These are phyloP conservation scores for Plutella xylostella DNA, from an alignment of 2,888 invertebrate species.

Conservation along the genomic window DNA sequence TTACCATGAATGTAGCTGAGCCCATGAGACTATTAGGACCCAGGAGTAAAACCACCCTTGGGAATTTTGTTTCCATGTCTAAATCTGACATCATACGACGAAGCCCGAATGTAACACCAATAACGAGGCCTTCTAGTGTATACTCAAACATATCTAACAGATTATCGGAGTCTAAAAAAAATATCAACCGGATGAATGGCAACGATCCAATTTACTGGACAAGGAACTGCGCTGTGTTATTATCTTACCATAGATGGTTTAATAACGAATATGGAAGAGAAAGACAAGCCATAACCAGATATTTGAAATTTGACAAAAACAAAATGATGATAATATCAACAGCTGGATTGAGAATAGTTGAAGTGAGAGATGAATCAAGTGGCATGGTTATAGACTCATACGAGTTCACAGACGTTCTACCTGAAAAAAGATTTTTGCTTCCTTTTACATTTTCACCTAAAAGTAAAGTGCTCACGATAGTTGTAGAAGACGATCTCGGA, in stretches of 20 bases:
- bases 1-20: constrained; percentile 73
- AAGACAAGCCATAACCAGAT: constrained; percentile 63
- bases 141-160: constrained; percentile 60
- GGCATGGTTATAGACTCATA: constrained; percentile 74
- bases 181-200: constrained; percentile 45
- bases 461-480: constrained; percentile 65
- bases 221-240: constrained; percentile 73
- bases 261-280: constrained; percentile 66
- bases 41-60: constrained; percentile 62
- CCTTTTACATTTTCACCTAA: constrained; percentile 63
- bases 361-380: constrained; percentile 71
- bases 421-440: constrained; percentile 69
- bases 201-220: constrained; percentile 73
- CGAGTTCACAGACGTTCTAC: constrained; percentile 70
- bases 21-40: constrained; percentile 60
- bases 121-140: constrained; percentile 61
- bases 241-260: constrained; percentile 74
- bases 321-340: constrained; percentile 73
- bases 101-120: constrained; percentile 64
- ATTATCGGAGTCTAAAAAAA: constrained; percentile 55
- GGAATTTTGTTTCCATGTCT: constrained; percentile 62
- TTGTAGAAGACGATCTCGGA: constrained; percentile 76
- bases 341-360: constrained; percentile 74
- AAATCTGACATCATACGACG: constrained; percentile 56
- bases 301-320: constrained; percentile 64